phyloP scores from a whole-genome alignment of 2,113 vertebrate genomes.

The Platycercus adscitus region DNA sequence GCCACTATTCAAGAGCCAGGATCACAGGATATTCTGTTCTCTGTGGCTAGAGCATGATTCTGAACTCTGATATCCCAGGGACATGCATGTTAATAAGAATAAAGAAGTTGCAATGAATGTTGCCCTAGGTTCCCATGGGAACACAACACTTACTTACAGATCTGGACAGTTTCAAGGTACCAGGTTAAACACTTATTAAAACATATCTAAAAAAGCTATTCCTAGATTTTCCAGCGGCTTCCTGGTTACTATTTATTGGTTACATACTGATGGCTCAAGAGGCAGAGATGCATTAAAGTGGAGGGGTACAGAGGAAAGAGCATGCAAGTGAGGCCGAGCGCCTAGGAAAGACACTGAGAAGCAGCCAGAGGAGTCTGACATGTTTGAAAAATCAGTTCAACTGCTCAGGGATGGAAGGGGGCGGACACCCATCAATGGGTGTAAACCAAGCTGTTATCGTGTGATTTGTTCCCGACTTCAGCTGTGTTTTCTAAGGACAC shows the following conservation, averaged over 20 bases:
- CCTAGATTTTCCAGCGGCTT: not conserved
- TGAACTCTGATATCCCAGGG: not conserved
- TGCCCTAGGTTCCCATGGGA: not conserved
- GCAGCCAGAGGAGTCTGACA: not conserved
- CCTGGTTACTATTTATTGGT: not conserved
- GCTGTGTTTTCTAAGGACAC: not conserved
- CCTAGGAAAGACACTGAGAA: not conserved
- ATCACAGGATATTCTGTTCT: not conserved
- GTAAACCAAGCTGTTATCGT: not conserved
- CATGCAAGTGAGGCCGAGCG: not conserved
- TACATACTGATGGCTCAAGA: not conserved
- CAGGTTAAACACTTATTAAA: not conserved
- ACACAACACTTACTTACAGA: not conserved
- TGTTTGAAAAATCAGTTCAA: not conserved
- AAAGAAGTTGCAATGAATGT: not conserved
- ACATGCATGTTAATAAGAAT: not conserved
- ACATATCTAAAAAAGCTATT: not conserved
- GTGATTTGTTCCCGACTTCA: not conserved
- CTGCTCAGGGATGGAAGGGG: not conserved
- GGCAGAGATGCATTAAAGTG: not conserved
- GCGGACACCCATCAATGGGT: not conserved
- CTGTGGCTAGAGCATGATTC: not conserved
- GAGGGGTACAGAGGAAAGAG: not conserved
- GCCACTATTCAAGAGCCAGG: not conserved
- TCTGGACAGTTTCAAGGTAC: not conserved